Base-by-base conservation (phyloP, 2,888 invertebrate genomes). In the Philereme transversata region DNA sequence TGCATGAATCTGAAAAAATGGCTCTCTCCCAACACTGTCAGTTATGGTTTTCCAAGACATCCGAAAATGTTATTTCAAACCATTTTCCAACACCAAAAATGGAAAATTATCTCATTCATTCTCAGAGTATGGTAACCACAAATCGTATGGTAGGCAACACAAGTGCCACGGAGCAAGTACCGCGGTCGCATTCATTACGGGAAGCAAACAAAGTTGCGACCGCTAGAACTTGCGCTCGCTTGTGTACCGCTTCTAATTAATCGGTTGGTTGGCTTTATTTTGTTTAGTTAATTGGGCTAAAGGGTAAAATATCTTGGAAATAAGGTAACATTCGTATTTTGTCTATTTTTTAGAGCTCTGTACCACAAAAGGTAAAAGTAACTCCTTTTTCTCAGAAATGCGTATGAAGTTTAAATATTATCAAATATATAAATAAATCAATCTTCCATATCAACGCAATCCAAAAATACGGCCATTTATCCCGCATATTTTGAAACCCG, bases 171-270 rank as follows among this genome's bases (percentile, higher is more conserved):
- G 78, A 46, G 22, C 55, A 35, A 11, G 50, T 34, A 68, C 65
- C 68, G 74, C 67, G 76, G 82, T 82, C 74, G 71, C 79, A 79
- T 83, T 80, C 78, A 82, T 83, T 83, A 83, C 78, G 70, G 53
- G 35, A 67, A 56, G 69, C 66, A 72, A 81, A 80, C 81, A 80
- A 82, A 82, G 75, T 82, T 82, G 60, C 62, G 48, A 69, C 77
- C 77, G 66, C 71, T 56, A 71, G 70, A 79, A 81, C 82, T 82
- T 83, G 73, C 70, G 71, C 67, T 70, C 66, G 57, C 57, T 49
- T 54, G 57, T 72, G 72, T 74, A 67, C 69, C 68, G 70, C 10
- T 55, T 64, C 62, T 68, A 71, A 71, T 72, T 72, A 70, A 71
- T 71, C 64, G 64, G 41, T 69, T 57, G 54, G 69, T 44, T 69